phyloP scores from a whole-genome alignment of 1,140 invertebrate species.

The Drosophila littoralis region DNA sequence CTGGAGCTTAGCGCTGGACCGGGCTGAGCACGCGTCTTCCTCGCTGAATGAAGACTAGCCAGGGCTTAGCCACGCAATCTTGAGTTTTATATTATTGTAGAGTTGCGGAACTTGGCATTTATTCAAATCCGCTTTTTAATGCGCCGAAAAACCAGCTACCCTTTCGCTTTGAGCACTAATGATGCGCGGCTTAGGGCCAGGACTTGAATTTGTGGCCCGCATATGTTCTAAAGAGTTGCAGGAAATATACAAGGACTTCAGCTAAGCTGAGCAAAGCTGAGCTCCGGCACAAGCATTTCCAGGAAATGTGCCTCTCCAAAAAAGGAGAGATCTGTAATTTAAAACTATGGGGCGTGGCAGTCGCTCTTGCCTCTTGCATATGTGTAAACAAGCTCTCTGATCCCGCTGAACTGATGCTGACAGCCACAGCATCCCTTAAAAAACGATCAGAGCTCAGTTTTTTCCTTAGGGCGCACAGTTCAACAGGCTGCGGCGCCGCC shows the following conservation, averaged over 20 bases:
- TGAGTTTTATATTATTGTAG: slow-evolving; percentile 18
- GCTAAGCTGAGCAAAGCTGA: slow-evolving; percentile 16
- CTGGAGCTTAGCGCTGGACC: slow-evolving; percentile 4
- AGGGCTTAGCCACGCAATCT: slow-evolving; percentile 52
- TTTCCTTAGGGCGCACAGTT: slow-evolving; percentile 42
- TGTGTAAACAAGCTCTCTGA: slow-evolving; percentile 24
- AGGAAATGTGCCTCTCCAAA: slow-evolving; percentile 5
- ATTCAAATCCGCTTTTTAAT: slow-evolving; percentile 63
- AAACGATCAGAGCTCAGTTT: slow-evolving; percentile 7
- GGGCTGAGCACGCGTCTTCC: slow-evolving; percentile 4
- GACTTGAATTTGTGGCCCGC: neutral
- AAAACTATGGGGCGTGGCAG: slow-evolving; percentile 26
- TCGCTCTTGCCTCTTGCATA: slow-evolving; percentile 13
- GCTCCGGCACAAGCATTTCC: slow-evolving; percentile 1
- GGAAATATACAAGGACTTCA: slow-evolving; percentile 34
- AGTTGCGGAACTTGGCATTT: slow-evolving; percentile 15
- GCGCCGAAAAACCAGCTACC: slow-evolving; percentile 46
- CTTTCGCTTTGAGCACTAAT: slow-evolving; percentile 41
- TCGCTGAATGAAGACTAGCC: slow-evolving; percentile 31
- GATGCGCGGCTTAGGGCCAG: slow-evolving; percentile 30
- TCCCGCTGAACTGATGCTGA: slow-evolving; percentile 22
- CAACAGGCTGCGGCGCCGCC: slow-evolving; percentile 31
- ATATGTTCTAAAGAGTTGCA: slow-evolving; percentile 48
- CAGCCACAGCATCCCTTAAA: slow-evolving; percentile 65
- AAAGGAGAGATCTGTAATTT: slow-evolving; percentile 24